Base-by-base conservation (phyloP, 2,797 vertebrate genomes). In the Ateles fusciceps region DNA sequence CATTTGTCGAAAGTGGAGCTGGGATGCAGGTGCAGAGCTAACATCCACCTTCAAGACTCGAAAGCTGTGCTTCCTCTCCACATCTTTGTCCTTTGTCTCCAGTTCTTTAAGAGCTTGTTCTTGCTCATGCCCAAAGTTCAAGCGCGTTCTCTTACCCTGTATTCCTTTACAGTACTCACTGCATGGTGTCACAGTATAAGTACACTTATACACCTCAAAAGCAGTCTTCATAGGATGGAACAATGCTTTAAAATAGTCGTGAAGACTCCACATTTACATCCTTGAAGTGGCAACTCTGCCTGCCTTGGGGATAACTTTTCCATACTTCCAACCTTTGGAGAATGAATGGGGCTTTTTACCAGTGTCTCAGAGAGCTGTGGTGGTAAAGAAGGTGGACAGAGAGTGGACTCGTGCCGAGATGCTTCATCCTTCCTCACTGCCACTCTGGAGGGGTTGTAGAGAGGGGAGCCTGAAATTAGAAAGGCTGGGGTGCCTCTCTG, bases 151-250 rank as follows among this genome's bases (percentile, higher is more conserved):
- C 44, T 61, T 36, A n/a, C 28, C 44, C 28, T 19, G 2, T 42
- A 30, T 72, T 75, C 44, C 61, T 91, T 71, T 76, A 55, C 22
- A 15, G 7, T 42, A 44, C n/a, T 91, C n/a, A 10, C 74, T 14
- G 42, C 26, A 0, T 46, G 22, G 64, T 48, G 59, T 89, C 33
- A 48, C 30, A 48, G 15, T 44, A 10, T 22, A 33, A 48, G 21
- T 44, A 22, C 14, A 33, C n/a, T 78, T 95, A 44, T 42, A 30
- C 57, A 86, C 74, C 83, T 84, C 36, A 93, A 30, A 93, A 30
- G 0, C 36, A 14, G 42, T n/a, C n/a, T 48, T 87, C 90, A 9
- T n/a, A 87, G 72, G 64, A 48, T 39, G n/a, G 30, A 91, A 4
- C 22, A 46, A 24, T n/a, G 52, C 39, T 64, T 85, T 24, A 26